Conservation (phyloP, 2,113 vertebrate species). For the Zapus hudsonius region DNA sequence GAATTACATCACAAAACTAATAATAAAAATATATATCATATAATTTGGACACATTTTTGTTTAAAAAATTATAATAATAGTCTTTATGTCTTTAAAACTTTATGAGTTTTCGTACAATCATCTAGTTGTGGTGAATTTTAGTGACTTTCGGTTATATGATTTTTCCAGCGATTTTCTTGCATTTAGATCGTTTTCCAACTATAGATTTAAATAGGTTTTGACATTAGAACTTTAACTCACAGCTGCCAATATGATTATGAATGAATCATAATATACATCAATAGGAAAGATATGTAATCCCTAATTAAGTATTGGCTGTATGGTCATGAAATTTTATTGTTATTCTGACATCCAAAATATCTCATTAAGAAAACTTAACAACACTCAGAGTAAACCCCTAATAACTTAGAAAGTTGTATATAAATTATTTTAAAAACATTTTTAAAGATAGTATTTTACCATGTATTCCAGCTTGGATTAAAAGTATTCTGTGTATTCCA, state of each 20-base stretch:
- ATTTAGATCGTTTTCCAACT: neutral
- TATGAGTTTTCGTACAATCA: conserved; percentile 1
- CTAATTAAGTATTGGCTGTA: neutral
- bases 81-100: neutral
- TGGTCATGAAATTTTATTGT: neutral
- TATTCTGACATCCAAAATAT: neutral
- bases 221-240: conserved; percentile 14
- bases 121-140: neutral
- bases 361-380: neutral
- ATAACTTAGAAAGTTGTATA: neutral
- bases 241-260: neutral
- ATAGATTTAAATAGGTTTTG: neutral
- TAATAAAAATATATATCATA: neutral
- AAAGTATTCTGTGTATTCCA: neutral
- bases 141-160: neutral
- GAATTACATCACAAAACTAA: conserved; percentile 18
- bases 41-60: conserved; percentile 34
- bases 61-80: neutral
- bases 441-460: neutral
- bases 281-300: neutral
- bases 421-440: neutral
- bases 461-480: neutral
- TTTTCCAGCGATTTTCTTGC: neutral
- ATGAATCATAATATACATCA: neutral
- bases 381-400: neutral